These are phyloP conservation scores for Lomographa bimaculata DNA, from an alignment of 2,888 invertebrate species.

Conservation along the genomic window DNA sequence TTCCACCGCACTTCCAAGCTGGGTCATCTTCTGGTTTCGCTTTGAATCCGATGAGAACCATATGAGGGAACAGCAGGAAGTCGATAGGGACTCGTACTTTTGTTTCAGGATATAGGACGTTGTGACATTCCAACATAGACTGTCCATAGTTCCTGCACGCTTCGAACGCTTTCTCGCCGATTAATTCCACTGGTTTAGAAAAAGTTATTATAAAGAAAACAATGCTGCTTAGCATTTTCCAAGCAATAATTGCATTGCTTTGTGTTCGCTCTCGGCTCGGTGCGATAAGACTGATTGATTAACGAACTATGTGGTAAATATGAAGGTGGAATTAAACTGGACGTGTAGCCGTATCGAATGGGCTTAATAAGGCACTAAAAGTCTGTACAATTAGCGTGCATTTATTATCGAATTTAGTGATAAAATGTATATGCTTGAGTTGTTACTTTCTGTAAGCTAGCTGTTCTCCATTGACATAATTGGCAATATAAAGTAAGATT, in stretches of 20 bases:
- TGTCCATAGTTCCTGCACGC: slow-evolving; percentile 66
- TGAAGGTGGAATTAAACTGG: slow-evolving; percentile 13
- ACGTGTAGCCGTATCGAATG: slow-evolving; percentile 24
- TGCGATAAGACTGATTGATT: slow-evolving; percentile 33
- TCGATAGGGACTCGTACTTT: slow-evolving; percentile 72
- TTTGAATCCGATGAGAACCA: slow-evolving; percentile 80
- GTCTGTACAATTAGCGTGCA: too few species aligned
- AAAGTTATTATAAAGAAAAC: slow-evolving; percentile 17
- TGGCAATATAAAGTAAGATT: too few species aligned
- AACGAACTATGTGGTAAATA: slow-evolving; percentile 22
- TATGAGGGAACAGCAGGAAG: slow-evolving; percentile 84
- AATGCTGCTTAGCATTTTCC: slow-evolving; percentile 21
- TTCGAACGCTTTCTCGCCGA: slow-evolving; percentile 63
- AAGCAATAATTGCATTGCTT: slow-evolving; percentile 8
- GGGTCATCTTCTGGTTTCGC: slow-evolving; percentile 34
- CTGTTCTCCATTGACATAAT: too few species aligned
- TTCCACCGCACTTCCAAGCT: slow-evolving; percentile 75
- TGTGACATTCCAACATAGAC: slow-evolving; percentile 73
- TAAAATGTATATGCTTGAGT: too few species aligned
- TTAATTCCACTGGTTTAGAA: slow-evolving; percentile 26
- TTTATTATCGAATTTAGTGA: too few species aligned
- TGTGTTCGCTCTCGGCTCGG: slow-evolving; percentile 2
- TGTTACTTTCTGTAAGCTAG: too few species aligned
- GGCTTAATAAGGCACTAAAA: too few species aligned
- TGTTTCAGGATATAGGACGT: slow-evolving; percentile 55